phyloP scores from a whole-genome alignment of 2,113 vertebrate species.

The Psilopsiagon aurifrons region DNA sequence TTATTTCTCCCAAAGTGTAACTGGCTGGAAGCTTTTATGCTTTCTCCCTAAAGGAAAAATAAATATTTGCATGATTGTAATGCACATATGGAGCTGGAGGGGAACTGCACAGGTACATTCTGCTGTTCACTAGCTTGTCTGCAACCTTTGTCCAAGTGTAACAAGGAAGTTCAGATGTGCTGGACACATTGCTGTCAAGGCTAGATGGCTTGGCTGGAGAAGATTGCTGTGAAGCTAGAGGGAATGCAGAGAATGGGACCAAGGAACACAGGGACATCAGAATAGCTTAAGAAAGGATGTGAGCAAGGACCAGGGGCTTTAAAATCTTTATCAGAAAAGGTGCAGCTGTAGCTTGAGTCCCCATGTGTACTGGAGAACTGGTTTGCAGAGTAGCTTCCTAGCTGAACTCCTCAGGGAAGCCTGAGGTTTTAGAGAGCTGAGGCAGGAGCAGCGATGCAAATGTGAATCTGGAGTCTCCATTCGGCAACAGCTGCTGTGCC shows the following conservation, averaged over 20 bases:
- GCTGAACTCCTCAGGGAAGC: background rate
- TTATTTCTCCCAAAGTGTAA: background rate
- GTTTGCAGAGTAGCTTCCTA: background rate
- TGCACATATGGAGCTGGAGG: background rate
- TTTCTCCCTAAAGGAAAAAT: background rate
- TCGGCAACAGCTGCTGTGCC: background rate
- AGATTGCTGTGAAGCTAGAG: background rate
- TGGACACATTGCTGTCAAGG: background rate
- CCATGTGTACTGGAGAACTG: background rate
- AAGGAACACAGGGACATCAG: background rate
- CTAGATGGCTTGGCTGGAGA: background rate
- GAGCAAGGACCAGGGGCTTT: background rate
- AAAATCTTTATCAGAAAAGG: background rate
- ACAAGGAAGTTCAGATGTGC: background rate
- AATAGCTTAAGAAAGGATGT: background rate
- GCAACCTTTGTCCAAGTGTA: background rate
- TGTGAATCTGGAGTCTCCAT: background rate
- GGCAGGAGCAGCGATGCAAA: background rate
- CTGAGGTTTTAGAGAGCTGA: background rate
- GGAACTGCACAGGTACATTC: background rate
- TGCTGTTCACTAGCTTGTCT: background rate
- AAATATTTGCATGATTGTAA: background rate
- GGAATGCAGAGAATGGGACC: background rate
- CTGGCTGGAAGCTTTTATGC: background rate
- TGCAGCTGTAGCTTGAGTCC: background rate